Base-by-base conservation (phyloP, 2,797 vertebrate genomes). In the Notolabrus celidotus region DNA sequence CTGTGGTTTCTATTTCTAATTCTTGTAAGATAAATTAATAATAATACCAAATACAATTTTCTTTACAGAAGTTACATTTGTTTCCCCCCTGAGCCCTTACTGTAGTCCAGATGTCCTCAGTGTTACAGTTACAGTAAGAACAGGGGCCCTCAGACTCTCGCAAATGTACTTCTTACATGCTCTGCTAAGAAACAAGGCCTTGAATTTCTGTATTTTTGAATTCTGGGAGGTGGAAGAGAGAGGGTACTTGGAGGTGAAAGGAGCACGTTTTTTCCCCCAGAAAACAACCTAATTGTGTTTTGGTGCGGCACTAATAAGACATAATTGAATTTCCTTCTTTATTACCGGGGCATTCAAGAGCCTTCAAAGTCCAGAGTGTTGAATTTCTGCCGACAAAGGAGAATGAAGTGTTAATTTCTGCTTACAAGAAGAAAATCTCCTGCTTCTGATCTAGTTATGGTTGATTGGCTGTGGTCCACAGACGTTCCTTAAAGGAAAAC, bases 351-450 rank as follows among this genome's bases (percentile, higher is more conserved):
- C 25, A 29, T 31, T 29, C 29, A 5, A 93, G 88, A 88, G 88
- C 82, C 78, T 92, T 82, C 47, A 62, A 88, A 74, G 75, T 78
- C 78, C 60, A 56, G 33, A 87, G 94, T 93, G 88, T 95, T 91
- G 85, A 92, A 94, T 95, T 95, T 94, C 94, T 95, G 94, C 94
- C 72, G 92, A 95, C 93, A 86, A 92, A 95, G 93, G 92, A 91
- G 84, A 95, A 94, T 93, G 87, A 95, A 93, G 94, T 94, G 94
- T 94, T 94, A 92, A 95, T 94, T 95, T 95, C 92, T 93, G 94
- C 94, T 95, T 95, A 95, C 93, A 93, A 93, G 91, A 93, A 92
- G 83, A 94, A 92, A 94, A 92, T 89, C 83, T 87, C 84, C 86
- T 82, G 83, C 88, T 81, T 82, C 51, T 94, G 91, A 95, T 94